A percentile compares a stretch with the other conserved stretches of the same genome.
phyloP scores from a whole-genome alignment of 2,113 vertebrate genomes.

The Pomatostomus ruficeps region DNA sequence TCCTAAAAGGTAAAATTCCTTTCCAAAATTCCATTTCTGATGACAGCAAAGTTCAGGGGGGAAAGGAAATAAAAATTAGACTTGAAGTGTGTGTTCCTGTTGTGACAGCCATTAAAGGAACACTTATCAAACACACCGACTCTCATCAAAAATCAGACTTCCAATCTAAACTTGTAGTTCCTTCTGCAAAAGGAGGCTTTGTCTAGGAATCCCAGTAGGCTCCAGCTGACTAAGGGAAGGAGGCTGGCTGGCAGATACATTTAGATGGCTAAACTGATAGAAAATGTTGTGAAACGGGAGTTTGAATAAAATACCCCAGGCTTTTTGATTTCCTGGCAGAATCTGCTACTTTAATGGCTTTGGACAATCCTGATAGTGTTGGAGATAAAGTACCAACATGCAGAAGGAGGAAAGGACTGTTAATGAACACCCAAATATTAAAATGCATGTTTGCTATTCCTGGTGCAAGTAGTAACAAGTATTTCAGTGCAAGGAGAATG shows the following conservation, averaged over 20 bases:
- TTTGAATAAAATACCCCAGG: too few species aligned
- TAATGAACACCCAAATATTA: neutral
- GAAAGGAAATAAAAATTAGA: neutral
- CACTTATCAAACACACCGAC: neutral
- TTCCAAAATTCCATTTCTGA: neutral
- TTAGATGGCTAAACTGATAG: neutral
- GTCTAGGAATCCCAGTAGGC: neutral
- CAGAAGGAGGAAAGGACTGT: neutral
- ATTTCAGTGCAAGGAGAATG: neutral
- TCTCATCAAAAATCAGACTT: neutral
- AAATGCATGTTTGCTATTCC: neutral
- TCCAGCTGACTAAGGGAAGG: neutral
- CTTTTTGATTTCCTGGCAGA: neutral
- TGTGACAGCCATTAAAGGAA: neutral
- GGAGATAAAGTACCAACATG: neutral
- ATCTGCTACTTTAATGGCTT: neutral
- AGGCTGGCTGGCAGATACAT: neutral
- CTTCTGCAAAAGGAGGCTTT: neutral
- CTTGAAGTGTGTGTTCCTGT: neutral
- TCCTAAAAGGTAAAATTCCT: neutral
- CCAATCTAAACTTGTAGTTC: neutral
- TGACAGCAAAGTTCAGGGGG: neutral
- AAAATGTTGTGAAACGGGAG: neutral
- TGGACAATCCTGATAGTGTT: neutral
- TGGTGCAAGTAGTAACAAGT: neutral